Percentiles rank a stretch among this genome's conserved stretches.
These are phyloP conservation scores for Megalops cyprinoides DNA, from an alignment of 2,797 vertebrate genomes.

Conservation along the genomic window DNA sequence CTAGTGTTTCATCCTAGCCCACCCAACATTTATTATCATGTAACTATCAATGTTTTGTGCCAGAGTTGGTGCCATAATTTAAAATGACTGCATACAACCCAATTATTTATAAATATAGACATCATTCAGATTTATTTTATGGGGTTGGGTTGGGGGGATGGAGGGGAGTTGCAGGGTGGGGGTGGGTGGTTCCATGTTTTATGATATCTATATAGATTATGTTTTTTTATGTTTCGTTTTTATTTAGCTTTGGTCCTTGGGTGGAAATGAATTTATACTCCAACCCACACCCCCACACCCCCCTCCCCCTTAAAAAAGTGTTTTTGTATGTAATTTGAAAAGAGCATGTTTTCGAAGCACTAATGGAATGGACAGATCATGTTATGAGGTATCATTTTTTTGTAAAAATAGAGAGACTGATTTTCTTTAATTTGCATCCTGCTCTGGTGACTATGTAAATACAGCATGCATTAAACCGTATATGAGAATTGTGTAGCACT, in stretches of 20 bases:
- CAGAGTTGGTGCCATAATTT: constrained; percentile 70
- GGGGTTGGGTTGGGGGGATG: constrained; percentile 4
- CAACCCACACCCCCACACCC: no score
- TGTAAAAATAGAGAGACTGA: constrained; percentile 63
- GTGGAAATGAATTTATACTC: constrained; percentile 48
- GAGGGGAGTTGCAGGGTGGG: constrained; percentile 32
- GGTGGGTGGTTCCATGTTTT: constrained; percentile 53
- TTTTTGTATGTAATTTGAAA: constrained; percentile 56
- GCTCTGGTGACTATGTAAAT: constrained; percentile 77
- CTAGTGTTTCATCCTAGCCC: constrained; percentile 45
- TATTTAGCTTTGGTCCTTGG: constrained; percentile 56
- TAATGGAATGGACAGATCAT: constrained; percentile 79
- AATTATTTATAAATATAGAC: constrained; percentile 58
- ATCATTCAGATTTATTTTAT: constrained; percentile 56
- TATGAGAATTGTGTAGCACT: constrained; percentile 68
- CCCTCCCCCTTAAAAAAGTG: no score
- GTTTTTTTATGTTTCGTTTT: constrained; percentile 72
- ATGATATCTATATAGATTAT: constrained; percentile 64
- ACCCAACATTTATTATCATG: constrained; percentile 58
- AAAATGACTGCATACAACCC: constrained; percentile 70
- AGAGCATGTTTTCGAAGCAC: constrained; percentile 79
- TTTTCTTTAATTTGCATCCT: constrained; percentile 79
- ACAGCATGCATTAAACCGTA: constrained; percentile 75
- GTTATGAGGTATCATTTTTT: constrained; percentile 70
- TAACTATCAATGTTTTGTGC: constrained; percentile 45